Base-by-base conservation (phyloP, 2,888 invertebrate species). In the Tenthredo mesomela region DNA sequence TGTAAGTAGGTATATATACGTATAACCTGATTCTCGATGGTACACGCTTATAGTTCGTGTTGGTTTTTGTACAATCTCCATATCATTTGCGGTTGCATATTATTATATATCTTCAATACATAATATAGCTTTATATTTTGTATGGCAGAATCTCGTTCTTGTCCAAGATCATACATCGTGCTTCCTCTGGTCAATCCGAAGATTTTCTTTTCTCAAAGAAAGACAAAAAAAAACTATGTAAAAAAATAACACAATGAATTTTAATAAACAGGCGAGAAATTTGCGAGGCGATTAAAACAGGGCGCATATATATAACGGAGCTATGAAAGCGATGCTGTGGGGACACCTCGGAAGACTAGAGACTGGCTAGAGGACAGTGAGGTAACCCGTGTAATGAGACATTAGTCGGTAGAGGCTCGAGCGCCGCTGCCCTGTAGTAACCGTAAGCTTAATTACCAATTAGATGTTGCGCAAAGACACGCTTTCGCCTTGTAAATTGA, bases 361-460 rank as follows among this genome's bases (percentile, higher is more conserved):
- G 25, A 6, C 77, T 10, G n/a, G 50, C 71, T 43, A 33, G n/a
- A 43, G 82, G 82, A 82, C 82, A 82, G 82, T 70, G 43, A 65
- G 47, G 82, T 47, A 82, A 82, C 47, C 82, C 82, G 82, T 82
- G 82, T 82, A 82, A 82, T 67, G 82, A 82, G 82, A 82, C 82
- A 70, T 65, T 82, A 82, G 67, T 33, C 82, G 82, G 67, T 65
- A 70, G 47, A 70, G 47, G 47, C 47, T 82, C 47, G 82, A 65
- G 47, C 47, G 47, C 47, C 67, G 82, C 29, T 47, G 73, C 82
- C 67, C 43, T n/a, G 18, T 70, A 61, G 91, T 92, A 92, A 92
- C 92, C 88, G 89, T 89, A 89, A 90, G 91, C 91, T 92, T 92
- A 92, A 92, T 92, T 92, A 92, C 92, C 92, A 92, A 92, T 92